Evolutionary conservation across 2,113 vertebrate genomes (phyloP).

Genomic region (Cryptomyrus ogoouensis): DNA sequence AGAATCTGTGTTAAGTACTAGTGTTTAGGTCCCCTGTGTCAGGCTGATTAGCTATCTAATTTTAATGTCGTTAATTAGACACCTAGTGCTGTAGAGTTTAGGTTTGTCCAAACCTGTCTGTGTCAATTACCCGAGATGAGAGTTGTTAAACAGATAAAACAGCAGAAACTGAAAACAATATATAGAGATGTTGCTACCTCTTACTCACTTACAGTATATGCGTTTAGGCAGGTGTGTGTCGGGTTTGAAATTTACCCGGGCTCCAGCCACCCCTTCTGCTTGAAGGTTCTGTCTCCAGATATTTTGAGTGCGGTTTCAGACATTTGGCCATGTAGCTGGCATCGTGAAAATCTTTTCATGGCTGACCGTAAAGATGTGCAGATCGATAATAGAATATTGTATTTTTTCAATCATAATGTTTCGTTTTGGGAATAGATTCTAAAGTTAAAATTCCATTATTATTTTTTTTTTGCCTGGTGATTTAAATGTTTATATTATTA

Average conservation of each 20-base stretch:
- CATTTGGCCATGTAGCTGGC: not conserved
- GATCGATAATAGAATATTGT: not conserved
- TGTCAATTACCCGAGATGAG: not conserved
- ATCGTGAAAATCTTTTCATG: not conserved
- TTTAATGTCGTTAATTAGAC: slow-evolving; percentile 9
- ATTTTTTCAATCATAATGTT: not conserved
- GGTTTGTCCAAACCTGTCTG: not conserved
- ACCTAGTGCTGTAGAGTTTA: not conserved
- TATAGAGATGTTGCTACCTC: not conserved
- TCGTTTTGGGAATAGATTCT: not conserved
- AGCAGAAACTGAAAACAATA: not conserved
- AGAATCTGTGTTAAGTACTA: not conserved
- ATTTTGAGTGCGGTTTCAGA: not conserved
- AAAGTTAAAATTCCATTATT: not conserved
- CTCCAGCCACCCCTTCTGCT: not conserved
- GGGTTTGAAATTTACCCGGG: too few species aligned
- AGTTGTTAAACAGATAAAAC: not conserved
- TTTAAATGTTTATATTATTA: not conserved
- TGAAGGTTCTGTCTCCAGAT: not conserved
- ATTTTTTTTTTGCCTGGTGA: not conserved
- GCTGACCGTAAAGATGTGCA: not conserved
- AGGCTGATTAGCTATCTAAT: not conserved
- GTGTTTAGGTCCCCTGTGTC: not conserved
- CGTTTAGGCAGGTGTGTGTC: not conserved
- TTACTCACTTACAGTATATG: not conserved